Evolutionary conservation across 37 sponge, comb jelly and placozoan genomes (phyloP), one percentile per base, ranked within the genome.

Genomic region (Spongia lamella): DNA sequence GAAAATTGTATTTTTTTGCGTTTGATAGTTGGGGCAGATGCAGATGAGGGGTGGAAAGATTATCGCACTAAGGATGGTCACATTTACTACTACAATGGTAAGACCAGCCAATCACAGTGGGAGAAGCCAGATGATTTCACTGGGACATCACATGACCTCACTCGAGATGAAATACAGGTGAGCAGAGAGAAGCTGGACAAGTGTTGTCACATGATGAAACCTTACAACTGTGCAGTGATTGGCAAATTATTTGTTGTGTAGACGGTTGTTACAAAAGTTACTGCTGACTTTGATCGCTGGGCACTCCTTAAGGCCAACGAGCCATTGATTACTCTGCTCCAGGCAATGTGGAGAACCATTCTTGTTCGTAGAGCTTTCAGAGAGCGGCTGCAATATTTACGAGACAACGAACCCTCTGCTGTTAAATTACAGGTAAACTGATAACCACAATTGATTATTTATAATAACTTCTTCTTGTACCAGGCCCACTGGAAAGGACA

Each of bases 211-310:
- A 22, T 31, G 60, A 57, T 27, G 15, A 19, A 37, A 32, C 7
- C 15, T 14, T 38, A 3, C 38, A 32, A 24, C 16, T 22, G 21
- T 25, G 21, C 66, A 16, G n/a, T 52, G 7, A 43, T 43, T 43
- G 9, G 9, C 47, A 43, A 43, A 5, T 5, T 43, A 20, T 38
- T 32, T 2, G 25, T 65, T 51, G 30, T 36, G 11, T 38, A 92
- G 89, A 56, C 54, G 50, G 86, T 95, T 19, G 89, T 95, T 7
- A 89, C 96, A 63, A 85, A 86, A 62, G 89, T 88, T 9, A 91
- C 96, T 22, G 96, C 93, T 49, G 96, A 95, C 65, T 91, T 68
- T 69, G 89, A 91, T 62, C 79, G 96, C 16, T 84, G 89, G 92
- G 81, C 89, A 1, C 84, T 95, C 34, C 83, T 95, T 67, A 50